These are phyloP conservation scores for Patella vulgata DNA, from an alignment of 1,140 invertebrate species.

Conservation along the genomic window DNA sequence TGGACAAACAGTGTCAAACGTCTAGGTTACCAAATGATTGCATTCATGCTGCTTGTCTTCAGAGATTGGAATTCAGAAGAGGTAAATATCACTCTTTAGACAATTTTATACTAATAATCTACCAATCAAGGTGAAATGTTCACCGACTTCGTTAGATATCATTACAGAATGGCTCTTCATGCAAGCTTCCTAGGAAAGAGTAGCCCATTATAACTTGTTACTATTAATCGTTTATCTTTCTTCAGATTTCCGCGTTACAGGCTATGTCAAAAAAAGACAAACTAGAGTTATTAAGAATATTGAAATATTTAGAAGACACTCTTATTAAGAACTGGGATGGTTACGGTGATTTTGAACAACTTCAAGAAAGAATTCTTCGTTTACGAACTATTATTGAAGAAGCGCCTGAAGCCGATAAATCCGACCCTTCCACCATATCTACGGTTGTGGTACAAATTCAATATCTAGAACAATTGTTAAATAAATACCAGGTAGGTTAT, in stretches of 20 bases:
- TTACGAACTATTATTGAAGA: conserved; percentile 58
- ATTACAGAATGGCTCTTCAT: too few species aligned
- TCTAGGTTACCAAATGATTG: conserved; percentile 61
- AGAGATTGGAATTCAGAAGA: conserved; percentile 60
- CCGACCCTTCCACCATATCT: conserved; percentile 11
- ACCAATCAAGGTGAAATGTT: too few species aligned
- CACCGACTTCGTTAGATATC: too few species aligned
- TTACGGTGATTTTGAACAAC: conserved; percentile 53
- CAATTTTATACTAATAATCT: too few species aligned
- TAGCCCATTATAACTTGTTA: too few species aligned
- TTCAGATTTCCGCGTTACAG: conserved; percentile 39
- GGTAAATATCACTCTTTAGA: conserved; percentile 35
- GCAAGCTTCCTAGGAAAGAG: too few species aligned
- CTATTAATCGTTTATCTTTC: too few species aligned
- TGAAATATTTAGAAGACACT: conserved; percentile 47
- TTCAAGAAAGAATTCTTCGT: conserved; percentile 55
- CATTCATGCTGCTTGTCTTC: conserved; percentile 59
- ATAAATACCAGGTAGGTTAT: conserved; percentile 51
- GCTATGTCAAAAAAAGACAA: conserved; percentile 35
- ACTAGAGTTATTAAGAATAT: conserved; percentile 39
- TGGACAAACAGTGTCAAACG: conserved; percentile 62
- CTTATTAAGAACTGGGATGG: conserved; percentile 54
- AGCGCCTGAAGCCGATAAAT: conserved; percentile 18
- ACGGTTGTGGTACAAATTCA: conserved; percentile 52
- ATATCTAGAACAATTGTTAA: conserved; percentile 49